phyloP scores from a whole-genome alignment of 2,797 vertebrate genomes.

The Enteromius afrohamiltoni region DNA sequence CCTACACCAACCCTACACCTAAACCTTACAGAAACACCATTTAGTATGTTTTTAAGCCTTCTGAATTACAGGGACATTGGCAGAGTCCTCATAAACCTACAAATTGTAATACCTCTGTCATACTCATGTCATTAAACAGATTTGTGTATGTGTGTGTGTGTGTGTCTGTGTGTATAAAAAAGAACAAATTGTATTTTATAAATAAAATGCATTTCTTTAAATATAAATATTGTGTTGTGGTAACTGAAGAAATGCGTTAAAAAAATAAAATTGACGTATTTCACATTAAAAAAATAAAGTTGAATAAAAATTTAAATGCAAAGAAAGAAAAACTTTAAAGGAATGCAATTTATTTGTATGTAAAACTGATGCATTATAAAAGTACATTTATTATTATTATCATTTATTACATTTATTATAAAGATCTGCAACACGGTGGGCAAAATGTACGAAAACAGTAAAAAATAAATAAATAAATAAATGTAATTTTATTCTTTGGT shows the following conservation, averaged over 20 bases:
- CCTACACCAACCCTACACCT: too few relatives aligned
- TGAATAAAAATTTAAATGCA: background rate
- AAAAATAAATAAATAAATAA: too few relatives aligned
- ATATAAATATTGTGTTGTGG: background rate
- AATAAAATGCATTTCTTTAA: background rate
- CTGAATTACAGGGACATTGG: too few relatives aligned
- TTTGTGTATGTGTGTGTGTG: too few relatives aligned
- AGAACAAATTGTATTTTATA: background rate
- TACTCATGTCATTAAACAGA: too few relatives aligned
- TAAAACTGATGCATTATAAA: background rate
- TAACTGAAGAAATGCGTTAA: background rate
- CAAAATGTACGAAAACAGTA: background rate
- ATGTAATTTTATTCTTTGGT: background rate
- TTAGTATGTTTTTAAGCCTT: too few relatives aligned
- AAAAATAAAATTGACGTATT: background rate
- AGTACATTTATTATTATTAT: background rate
- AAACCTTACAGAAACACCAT: too few relatives aligned
- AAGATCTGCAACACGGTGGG: background rate
- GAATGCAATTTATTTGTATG: background rate
- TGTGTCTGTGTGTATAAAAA: too few relatives aligned
- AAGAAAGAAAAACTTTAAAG: background rate
- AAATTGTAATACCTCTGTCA: too few relatives aligned
- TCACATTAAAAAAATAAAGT: background rate
- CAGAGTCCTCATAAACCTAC: too few relatives aligned
- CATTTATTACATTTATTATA: background rate